phyloP scores from a whole-genome alignment of 1,140 invertebrate species.

The Brachystomella parvula region DNA sequence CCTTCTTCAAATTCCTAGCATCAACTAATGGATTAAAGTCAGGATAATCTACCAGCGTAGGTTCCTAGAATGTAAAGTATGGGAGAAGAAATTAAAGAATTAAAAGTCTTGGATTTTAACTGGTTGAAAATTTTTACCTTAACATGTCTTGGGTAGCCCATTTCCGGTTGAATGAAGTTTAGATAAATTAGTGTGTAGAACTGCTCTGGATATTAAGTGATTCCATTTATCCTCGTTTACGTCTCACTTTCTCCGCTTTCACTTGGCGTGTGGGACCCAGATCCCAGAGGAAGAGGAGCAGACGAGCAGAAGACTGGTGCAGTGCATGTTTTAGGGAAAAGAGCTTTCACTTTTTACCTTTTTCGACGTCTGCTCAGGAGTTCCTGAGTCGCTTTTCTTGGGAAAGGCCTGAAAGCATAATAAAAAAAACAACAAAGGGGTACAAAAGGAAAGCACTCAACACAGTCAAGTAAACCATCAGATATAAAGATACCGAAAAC shows the following conservation, averaged over 20 bases:
- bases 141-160: not conserved
- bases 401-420: no score
- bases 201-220: not conserved
- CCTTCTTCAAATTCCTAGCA: not conserved
- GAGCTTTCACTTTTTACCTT: not conserved
- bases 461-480: no score
- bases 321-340: not conserved
- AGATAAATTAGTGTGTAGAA: not conserved
- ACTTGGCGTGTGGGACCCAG: no score
- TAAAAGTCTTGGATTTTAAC: not conserved
- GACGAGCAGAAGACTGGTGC: not conserved
- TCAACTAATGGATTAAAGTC: slow-evolving; percentile 1
- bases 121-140: not conserved
- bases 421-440: no score
- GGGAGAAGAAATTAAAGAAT: no score
- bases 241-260: not conserved
- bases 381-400: no score
- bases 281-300: not conserved
- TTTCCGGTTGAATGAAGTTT: not conserved
- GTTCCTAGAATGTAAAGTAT: not conserved
- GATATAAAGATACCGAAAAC: no score
- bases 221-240: not conserved
- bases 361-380: no score
- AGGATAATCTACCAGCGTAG: not conserved
- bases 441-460: no score